These are phyloP conservation scores for Xenops minutus DNA, from an alignment of 2,797 vertebrate species.

Conservation along the genomic window DNA sequence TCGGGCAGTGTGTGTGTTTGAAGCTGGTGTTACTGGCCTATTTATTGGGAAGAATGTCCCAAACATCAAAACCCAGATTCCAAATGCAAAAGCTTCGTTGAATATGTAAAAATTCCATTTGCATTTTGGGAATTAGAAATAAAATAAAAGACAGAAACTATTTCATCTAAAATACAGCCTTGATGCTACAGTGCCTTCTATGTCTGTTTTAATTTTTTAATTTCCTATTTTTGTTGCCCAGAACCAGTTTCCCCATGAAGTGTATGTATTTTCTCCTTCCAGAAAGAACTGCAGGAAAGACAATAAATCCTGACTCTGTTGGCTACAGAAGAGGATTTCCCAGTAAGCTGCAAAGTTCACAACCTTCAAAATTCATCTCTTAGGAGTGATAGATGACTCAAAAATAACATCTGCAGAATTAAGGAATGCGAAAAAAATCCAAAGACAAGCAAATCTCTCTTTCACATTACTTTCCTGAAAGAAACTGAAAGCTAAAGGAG, in stretches of 20 bases:
- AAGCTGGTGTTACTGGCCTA: not conserved
- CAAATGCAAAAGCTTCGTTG: not conserved
- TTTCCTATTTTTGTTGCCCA: not conserved
- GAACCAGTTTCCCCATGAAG: not conserved
- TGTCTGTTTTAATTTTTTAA: not conserved
- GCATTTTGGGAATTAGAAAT: not conserved
- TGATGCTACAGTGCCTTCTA: not conserved
- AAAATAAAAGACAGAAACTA: not conserved
- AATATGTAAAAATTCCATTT: not conserved
- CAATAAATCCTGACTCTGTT: not conserved
- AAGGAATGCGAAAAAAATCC: not conserved
- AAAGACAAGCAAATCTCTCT: not conserved
- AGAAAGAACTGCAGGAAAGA: conserved; percentile 1
- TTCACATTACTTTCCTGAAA: not conserved
- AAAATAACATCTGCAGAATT: not conserved
- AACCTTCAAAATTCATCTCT: conserved; percentile 7
- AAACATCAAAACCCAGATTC: not conserved
- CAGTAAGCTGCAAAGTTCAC: conserved; percentile 2
- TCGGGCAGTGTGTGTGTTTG: not conserved
- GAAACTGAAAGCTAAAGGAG: not conserved
- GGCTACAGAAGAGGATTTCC: not conserved
- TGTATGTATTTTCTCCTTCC: not conserved
- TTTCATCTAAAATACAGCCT: not conserved
- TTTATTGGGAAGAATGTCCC: not conserved
- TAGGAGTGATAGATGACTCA: not conserved